Evolutionary conservation across 2,888 invertebrate species (phyloP).

Genomic region (Scaptomyza tumidula): DNA sequence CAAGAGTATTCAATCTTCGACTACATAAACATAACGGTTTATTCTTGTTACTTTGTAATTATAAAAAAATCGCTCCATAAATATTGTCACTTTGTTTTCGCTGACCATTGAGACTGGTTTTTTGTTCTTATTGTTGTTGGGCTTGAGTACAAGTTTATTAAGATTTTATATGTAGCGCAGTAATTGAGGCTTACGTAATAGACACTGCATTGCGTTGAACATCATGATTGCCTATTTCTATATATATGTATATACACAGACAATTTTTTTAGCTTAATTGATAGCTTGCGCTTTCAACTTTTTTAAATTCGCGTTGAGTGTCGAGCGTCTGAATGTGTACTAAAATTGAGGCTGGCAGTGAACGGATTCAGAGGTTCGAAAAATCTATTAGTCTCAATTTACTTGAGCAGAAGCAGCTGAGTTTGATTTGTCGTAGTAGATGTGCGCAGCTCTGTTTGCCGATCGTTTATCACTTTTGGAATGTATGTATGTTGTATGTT

Average conservation of each 20-base stretch:
- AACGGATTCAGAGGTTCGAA: conserved; percentile 37
- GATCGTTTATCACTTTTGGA: conserved; percentile 65
- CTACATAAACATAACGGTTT: background rate
- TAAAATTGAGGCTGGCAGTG: conserved; percentile 41
- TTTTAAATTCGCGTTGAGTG: conserved; percentile 47
- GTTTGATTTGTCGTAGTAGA: background rate
- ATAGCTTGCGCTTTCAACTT: conserved; percentile 47
- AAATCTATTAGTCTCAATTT: conserved; percentile 6
- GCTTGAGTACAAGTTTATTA: conserved; percentile 35
- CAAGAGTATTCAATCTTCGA: conserved; percentile 14
- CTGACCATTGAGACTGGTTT: conserved; percentile 32
- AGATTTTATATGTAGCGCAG: conserved; percentile 34
- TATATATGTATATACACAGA: conserved; percentile 14
- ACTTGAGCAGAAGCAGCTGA: conserved; percentile 22
- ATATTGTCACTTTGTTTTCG: conserved; percentile 45
- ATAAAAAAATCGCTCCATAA: conserved; percentile 40
- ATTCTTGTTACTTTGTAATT: conserved; percentile 32
- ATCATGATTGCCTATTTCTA: conserved; percentile 49
- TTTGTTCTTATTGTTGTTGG: conserved; percentile 6
- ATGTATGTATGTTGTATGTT: conserved; percentile 34
- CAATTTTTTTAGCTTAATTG: conserved; percentile 40
- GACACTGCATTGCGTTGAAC: conserved; percentile 45
- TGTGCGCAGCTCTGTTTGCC: conserved; percentile 51
- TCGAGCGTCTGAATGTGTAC: conserved; percentile 62
- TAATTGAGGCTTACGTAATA: conserved; percentile 71